Percentiles rank a stretch among this genome's conserved stretches.
Conservation (phyloP, 2,888 invertebrate genomes). For the Agonopterix subpropinquella region DNA sequence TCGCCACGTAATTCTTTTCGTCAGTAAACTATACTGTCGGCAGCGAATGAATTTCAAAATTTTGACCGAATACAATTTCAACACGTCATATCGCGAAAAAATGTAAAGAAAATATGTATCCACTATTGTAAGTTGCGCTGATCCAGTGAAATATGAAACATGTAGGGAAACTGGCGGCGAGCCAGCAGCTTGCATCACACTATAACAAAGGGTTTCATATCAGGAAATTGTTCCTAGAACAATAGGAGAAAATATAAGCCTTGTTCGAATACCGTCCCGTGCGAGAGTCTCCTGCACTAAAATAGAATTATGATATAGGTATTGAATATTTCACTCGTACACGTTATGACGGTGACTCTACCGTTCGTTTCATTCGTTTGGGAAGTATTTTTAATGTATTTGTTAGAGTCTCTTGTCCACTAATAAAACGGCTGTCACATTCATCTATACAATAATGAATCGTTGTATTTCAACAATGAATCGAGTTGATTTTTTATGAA, state of each 20-base stretch:
- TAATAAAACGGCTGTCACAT: too few relatives aligned
- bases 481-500: too few relatives aligned
- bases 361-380: too few relatives aligned
- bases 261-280: slow-evolving; percentile 20
- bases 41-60: too few relatives aligned
- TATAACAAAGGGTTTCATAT: slow-evolving; percentile 66
- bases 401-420: too few relatives aligned
- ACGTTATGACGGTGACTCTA: too few relatives aligned
- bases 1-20: too few relatives aligned
- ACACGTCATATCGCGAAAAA: slow-evolving; percentile 15
- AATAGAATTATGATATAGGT: slow-evolving; percentile 18
- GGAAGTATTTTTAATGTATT: too few relatives aligned
- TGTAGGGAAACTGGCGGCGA: slow-evolving; percentile 54
- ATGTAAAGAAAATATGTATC: slow-evolving; percentile 33
- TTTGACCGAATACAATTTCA: too few relatives aligned
- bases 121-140: slow-evolving; percentile 54
- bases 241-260: slow-evolving; percentile 53
- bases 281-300: slow-evolving; percentile 5
- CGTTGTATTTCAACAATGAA: too few relatives aligned
- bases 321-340: slow-evolving; percentile 8
- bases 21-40: too few relatives aligned
- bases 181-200: slow-evolving; percentile 65
- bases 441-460: too few relatives aligned
- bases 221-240: slow-evolving; percentile 64
- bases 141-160: slow-evolving; percentile 69